phyloP scores from a whole-genome alignment of 2,888 invertebrate species.

The Acrobasis consociella region DNA sequence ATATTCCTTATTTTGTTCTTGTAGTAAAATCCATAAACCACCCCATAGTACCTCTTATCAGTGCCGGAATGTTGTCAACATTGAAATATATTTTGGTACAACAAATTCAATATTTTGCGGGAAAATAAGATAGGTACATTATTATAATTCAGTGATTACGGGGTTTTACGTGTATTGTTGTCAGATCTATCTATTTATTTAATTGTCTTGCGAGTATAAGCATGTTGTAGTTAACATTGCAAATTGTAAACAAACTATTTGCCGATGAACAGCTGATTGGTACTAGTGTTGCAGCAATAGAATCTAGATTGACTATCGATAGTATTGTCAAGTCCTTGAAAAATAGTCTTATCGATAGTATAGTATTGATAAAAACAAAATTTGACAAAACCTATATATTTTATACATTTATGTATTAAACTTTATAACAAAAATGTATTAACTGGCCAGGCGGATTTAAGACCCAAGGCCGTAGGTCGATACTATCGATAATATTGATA shows the following conservation, averaged over 20 bases:
- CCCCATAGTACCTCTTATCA: conserved; percentile 73
- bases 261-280: conserved; percentile 42
- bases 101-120: conserved; percentile 45
- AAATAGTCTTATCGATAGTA: no score
- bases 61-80: conserved; percentile 72
- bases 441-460: no score
- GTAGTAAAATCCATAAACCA: conserved; percentile 57
- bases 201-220: not conserved
- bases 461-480: no score
- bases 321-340: no score
- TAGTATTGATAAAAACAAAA: no score
- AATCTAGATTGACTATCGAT: no score
- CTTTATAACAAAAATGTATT: no score
- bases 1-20: conserved; percentile 41
- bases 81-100: conserved; percentile 56
- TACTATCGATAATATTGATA: no score
- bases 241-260: not conserved
- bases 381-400: no score
- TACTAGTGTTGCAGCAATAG: not conserved
- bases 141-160: conserved; percentile 21
- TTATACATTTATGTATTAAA: no score
- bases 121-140: conserved; percentile 26
- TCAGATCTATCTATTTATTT: not conserved
- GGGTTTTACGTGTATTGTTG: conserved; percentile 28
- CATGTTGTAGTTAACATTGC: not conserved